Conservation (phyloP, 2,888 invertebrate genomes). For the Chloroclysta siterata region DNA sequence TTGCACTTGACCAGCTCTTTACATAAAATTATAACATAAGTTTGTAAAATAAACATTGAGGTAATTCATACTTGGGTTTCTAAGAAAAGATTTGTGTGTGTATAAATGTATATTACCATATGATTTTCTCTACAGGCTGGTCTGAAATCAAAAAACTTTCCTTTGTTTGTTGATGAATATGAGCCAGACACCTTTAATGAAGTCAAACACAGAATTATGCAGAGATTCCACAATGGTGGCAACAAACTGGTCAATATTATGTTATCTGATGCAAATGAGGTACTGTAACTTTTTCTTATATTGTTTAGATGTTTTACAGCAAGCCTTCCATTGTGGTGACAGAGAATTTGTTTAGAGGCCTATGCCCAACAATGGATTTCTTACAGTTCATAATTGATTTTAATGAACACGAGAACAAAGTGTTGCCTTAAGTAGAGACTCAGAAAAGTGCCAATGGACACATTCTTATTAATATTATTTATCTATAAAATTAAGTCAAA, state of each 20-base stretch:
- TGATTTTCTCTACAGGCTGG: conserved; percentile 52
- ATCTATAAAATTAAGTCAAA: no score
- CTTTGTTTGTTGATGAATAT: conserved; percentile 86
- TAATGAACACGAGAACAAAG: no score
- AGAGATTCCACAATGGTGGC: conserved; percentile 85
- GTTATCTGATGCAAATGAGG: conserved; percentile 86
- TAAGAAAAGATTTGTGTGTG: neutral
- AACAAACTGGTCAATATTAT: conserved; percentile 87
- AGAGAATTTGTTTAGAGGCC: no score
- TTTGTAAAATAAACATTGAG: no score
- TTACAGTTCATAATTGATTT: no score
- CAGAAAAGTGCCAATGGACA: no score
- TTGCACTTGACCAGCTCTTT: neutral
- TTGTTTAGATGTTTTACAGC: neutral
- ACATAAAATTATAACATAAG: neutral
- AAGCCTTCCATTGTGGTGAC: neutral
- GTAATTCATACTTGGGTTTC: neutral
- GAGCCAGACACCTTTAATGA: conserved; percentile 86
- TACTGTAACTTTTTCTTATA: neutral
- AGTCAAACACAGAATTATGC: conserved; percentile 84
- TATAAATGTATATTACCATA: neutral
- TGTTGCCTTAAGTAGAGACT: no score
- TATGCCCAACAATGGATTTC: no score
- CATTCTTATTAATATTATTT: no score
- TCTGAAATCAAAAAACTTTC: conserved; percentile 81